Evolutionary conservation across 2,888 invertebrate species (phyloP), one percentile per base, ranked within the genome.

Genomic region (Scaptodrosophila latifasciaeformis): DNA sequence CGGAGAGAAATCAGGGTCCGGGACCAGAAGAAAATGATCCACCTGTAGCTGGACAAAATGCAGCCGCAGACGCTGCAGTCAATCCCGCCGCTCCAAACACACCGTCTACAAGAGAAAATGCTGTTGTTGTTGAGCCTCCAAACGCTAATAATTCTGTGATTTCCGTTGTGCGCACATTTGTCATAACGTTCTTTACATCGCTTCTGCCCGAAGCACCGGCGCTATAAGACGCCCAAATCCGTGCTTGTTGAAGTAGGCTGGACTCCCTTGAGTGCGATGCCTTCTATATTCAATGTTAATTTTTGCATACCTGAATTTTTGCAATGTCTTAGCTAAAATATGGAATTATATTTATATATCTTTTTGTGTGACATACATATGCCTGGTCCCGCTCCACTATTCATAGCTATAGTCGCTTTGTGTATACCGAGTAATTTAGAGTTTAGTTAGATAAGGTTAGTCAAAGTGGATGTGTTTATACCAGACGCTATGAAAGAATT

Each of bases 151-250:
- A 91, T 43, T 89, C 92, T 57, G 86, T 92, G 58, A 87, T 95
- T 61, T 91, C 92, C 40, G 89, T 95, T 15, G 91, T 94, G 17
- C 95, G 95, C 92, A 95, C 95, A 82, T 95, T 97, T 86, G 91
- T 98, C 69, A 91, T 95, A 1, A 93, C 96, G 1, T 97, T 98
- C 87, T 96, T 98, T 85, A 92, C 96, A 7, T 98, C 97, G 0
- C 88, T 99, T 50, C 92, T 98, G 84, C 98, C 98, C 0, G 96
- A 97, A 82, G 92, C 93, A 66, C 96, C 93, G 50, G 85, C 85
- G 58, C 62, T 85, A 66, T 85, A 85, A 31, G 31, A 24, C 24
- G 4, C 24, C 24, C 7, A 3, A 24, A 7, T 24, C 7, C 3
- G 24, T 24, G 24, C 7, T 24, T 24, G 24, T 24, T n/a, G n/a